These are phyloP conservation scores for Hirtodrosophila trivittata DNA, from an alignment of 2,888 invertebrate genomes.

Conservation along the genomic window DNA sequence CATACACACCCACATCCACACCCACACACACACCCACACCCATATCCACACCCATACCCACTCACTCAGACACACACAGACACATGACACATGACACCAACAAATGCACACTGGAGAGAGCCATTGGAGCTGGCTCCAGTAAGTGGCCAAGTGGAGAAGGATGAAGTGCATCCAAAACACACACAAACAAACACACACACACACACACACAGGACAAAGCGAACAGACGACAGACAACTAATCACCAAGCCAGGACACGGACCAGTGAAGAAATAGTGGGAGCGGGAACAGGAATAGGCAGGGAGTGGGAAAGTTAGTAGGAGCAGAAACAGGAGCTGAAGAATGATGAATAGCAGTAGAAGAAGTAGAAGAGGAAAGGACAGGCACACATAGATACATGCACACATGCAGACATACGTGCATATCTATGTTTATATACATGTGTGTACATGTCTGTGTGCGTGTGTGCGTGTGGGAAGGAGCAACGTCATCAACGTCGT, in stretches of 20 bases:
- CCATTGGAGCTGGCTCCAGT: conserved; percentile 63
- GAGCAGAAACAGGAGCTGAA: background rate
- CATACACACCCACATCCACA: background rate
- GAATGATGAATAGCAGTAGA: background rate
- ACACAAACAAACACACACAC: conserved; percentile 9
- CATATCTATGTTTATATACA: conserved; percentile 7
- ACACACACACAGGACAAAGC: conserved; percentile 5
- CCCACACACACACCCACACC: conserved; percentile 5
- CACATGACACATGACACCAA: background rate
- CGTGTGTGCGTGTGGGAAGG: conserved; percentile 14
- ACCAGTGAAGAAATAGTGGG: conserved; percentile 9
- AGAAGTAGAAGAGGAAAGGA: conserved; percentile 1
- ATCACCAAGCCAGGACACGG: conserved; percentile 26
- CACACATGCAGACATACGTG: background rate
- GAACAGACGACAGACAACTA: conserved; percentile 26
- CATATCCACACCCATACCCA: conserved; percentile 5
- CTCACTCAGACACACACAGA: background rate
- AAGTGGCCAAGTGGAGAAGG: conserved; percentile 24
- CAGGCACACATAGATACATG: background rate
- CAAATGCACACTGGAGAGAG: conserved; percentile 1
- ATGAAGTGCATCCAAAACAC: conserved; percentile 21
- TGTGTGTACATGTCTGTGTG: background rate
- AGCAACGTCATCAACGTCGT: conserved; percentile 55
- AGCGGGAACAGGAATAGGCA: conserved; percentile 5
- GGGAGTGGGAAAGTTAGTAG: too few relatives aligned